Percentiles rank a stretch among this genome's conserved stretches.
These are phyloP conservation scores for Caenorhabditis remanei DNA, from an alignment of 1,140 invertebrate species.

Conservation along the genomic window DNA sequence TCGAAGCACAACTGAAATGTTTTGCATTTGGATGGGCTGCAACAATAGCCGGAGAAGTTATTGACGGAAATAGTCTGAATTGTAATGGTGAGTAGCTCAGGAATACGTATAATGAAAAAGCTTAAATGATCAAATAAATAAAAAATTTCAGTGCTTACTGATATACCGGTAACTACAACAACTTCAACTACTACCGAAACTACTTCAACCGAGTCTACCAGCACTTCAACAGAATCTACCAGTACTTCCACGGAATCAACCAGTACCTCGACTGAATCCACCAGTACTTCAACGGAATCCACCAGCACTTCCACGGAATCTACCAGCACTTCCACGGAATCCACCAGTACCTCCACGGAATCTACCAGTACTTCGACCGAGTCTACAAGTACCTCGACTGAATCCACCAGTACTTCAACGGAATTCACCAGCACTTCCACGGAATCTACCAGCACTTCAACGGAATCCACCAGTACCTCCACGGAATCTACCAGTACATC, in stretches of 20 bases:
- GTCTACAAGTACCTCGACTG: background rate
- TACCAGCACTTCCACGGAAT: constrained; percentile 1
- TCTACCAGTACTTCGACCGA: background rate
- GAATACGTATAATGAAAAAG: too few relatives aligned
- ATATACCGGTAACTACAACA: constrained; percentile 41
- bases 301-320: constrained; percentile 17
- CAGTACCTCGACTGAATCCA: background rate
- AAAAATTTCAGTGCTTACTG: constrained; percentile 35
- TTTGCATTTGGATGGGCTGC: constrained; percentile 44
- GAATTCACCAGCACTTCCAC: background rate
- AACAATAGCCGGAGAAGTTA: background rate
- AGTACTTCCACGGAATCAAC: background rate
- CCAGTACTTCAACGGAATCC: background rate
- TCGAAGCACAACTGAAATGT: constrained; percentile 37
- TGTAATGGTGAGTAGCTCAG: background rate
- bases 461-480: background rate
- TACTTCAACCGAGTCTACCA: constrained; percentile 8
- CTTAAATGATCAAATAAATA: too few relatives aligned
- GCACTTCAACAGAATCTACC: background rate
- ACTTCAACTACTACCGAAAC: constrained; percentile 5
- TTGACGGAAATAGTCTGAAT: background rate
- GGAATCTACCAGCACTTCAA: background rate
- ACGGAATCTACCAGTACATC: background rate
- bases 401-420: constrained; percentile 12
- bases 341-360: background rate